These are phyloP conservation scores for Glomeris marginata DNA, from an alignment of 2,888 invertebrate species.

Conservation along the genomic window DNA sequence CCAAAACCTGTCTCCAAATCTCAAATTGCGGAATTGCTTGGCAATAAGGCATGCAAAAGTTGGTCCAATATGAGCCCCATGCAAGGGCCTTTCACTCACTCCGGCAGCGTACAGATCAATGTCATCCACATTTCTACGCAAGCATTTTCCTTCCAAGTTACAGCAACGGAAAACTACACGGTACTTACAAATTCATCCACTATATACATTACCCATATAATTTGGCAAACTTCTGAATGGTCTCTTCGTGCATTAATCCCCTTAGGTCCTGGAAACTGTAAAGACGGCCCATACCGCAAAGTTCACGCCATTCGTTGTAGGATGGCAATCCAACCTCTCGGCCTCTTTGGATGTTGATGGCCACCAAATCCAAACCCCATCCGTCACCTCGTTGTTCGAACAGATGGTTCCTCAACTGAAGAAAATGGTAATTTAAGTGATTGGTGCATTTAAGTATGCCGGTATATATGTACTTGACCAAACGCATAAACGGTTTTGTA, in stretches of 20 bases:
- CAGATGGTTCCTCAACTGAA: constrained; percentile 19
- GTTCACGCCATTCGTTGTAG: constrained; percentile 20
- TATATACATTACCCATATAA: constrained; percentile 15
- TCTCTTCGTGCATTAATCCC: constrained; percentile 21
- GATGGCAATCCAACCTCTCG: constrained; percentile 22
- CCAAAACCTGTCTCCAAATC: constrained; percentile 74
- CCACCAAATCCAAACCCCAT: constrained; percentile 20
- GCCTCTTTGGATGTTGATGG: constrained; percentile 21
- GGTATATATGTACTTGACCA: no score
- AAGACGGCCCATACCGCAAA: constrained; percentile 19
- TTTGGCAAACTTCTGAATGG: constrained; percentile 16
- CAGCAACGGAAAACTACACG: background rate
- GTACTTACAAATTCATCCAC: background rate
- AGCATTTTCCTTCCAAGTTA: no score
- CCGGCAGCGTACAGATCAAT: constrained; percentile 81
- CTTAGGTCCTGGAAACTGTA: constrained; percentile 19
- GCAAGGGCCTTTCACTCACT: constrained; percentile 58
- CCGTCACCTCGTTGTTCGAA: constrained; percentile 17
- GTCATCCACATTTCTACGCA: constrained; percentile 49
- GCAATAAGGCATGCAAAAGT: constrained; percentile 68
- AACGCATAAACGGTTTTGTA: no score
- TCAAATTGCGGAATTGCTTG: constrained; percentile 68
- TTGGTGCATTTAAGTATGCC: no score
- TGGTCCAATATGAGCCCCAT: constrained; percentile 64
- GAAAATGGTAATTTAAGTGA: constrained; percentile 2